phyloP scores from a whole-genome alignment of 2,888 invertebrate genomes.

The Lydus trimaculatus region DNA sequence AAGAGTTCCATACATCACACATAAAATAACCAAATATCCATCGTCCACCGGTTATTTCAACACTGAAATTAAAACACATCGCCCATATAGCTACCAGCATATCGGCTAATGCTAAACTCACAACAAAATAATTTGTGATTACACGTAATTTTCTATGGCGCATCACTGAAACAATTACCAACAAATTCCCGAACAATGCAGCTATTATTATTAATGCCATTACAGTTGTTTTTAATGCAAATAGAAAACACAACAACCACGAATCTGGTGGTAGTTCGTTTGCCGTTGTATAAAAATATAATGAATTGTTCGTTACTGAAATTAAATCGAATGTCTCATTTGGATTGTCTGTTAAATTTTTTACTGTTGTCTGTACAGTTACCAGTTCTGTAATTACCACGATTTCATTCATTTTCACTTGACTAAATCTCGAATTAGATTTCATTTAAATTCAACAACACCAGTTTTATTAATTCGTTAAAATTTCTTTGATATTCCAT shows the following conservation, averaged over 20 bases:
- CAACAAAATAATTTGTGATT: conserved; percentile 95
- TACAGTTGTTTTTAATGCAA: conserved; percentile 76
- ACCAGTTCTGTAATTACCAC: conserved; percentile 41
- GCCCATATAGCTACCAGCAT: conserved; percentile 91
- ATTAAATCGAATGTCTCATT: conserved; percentile 37
- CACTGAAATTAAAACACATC: conserved; percentile 91
- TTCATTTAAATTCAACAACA: too few relatives aligned
- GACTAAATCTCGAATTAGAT: neutral
- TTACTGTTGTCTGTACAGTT: conserved; percentile 33
- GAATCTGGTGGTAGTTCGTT: conserved; percentile 42
- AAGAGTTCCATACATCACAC: conserved; percentile 94
- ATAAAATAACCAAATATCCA: conserved; percentile 91
- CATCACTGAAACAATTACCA: conserved; percentile 89
- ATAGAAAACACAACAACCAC: conserved; percentile 66
- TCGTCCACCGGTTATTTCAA: conserved; percentile 77
- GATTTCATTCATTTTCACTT: conserved; percentile 44
- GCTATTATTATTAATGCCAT: conserved; percentile 89
- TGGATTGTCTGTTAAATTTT: conserved; percentile 34
- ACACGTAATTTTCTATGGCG: conserved; percentile 83
- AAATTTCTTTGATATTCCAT: neutral
- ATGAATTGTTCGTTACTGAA: conserved; percentile 40
- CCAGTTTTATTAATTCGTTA: neutral
- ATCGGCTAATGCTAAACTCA: conserved; percentile 92
- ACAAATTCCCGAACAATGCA: conserved; percentile 87
- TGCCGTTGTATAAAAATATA: conserved; percentile 34